Percentiles rank a stretch among this genome's conserved stretches.
Conservation (phyloP, 1,140 invertebrate species). For the Papilio helenus region DNA sequence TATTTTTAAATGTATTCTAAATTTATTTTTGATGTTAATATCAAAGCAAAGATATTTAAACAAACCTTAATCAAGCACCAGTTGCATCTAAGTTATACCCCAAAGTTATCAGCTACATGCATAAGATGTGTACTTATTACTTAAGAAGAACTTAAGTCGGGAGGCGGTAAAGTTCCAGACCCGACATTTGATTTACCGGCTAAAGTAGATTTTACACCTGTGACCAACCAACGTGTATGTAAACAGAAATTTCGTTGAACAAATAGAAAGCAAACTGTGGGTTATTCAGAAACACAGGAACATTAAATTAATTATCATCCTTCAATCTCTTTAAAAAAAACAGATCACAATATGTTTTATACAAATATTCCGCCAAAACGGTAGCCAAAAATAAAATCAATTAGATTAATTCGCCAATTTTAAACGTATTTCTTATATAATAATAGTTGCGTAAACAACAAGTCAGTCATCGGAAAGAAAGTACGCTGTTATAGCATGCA, state of each 20-base stretch:
- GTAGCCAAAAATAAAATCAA: no score
- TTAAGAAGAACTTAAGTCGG: slow-evolving; percentile 21
- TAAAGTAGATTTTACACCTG: slow-evolving; percentile 24
- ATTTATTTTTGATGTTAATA: background rate
- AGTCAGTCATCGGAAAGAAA: background rate
- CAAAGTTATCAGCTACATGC: background rate
- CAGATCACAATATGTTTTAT: no score
- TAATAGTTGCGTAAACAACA: no score
- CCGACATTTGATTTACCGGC: slow-evolving; percentile 24
- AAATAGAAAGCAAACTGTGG: background rate
- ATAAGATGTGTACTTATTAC: slow-evolving; percentile 25
- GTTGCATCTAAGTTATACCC: background rate
- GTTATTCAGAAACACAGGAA: background rate
- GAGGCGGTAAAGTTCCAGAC: slow-evolving; percentile 1
- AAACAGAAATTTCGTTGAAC: background rate
- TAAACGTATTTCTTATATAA: no score
- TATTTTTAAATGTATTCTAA: background rate
- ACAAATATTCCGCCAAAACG: no score
- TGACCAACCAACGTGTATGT: slow-evolving; percentile 22
- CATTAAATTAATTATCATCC: background rate
- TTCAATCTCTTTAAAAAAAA: background rate
- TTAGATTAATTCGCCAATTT: no score
- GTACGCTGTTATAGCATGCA: background rate
- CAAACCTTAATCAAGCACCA: background rate
- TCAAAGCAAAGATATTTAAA: background rate